These are phyloP conservation scores for Apis cerana DNA, from an alignment of 1,140 invertebrate genomes.

Conservation along the genomic window DNA sequence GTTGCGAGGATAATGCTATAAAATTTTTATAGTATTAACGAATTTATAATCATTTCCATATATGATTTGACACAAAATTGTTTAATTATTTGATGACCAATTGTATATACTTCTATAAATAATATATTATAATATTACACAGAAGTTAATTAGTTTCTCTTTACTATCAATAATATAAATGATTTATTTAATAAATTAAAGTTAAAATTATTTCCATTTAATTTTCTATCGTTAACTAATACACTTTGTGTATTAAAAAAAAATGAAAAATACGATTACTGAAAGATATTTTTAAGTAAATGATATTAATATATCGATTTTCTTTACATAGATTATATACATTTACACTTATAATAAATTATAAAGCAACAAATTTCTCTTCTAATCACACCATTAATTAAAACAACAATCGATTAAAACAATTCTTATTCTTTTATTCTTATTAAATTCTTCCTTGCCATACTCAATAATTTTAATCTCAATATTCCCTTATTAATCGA, in stretches of 20 bases:
- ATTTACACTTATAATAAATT: too few species aligned
- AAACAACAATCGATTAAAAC: background rate
- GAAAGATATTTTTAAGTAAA: too few species aligned
- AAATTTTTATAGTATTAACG: too few species aligned
- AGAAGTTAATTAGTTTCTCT: background rate
- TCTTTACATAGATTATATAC: too few species aligned
- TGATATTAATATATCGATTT: too few species aligned
- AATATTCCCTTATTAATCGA: background rate
- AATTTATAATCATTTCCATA: background rate
- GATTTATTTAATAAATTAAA: background rate
- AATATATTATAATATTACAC: background rate
- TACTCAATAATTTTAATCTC: too few species aligned
- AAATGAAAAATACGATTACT: background rate
- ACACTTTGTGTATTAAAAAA: background rate
- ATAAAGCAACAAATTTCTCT: too few species aligned
- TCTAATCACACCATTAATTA: background rate
- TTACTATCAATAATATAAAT: background rate
- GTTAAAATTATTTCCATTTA: background rate
- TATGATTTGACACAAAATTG: background rate
- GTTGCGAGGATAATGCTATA: too few species aligned
- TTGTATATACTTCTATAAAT: background rate
- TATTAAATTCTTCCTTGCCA: background rate
- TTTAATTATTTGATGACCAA: background rate
- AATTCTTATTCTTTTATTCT: background rate
- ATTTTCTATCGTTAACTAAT: background rate